phyloP scores from a whole-genome alignment of 2,888 invertebrate species.

The Blastobasis lacticolella region DNA sequence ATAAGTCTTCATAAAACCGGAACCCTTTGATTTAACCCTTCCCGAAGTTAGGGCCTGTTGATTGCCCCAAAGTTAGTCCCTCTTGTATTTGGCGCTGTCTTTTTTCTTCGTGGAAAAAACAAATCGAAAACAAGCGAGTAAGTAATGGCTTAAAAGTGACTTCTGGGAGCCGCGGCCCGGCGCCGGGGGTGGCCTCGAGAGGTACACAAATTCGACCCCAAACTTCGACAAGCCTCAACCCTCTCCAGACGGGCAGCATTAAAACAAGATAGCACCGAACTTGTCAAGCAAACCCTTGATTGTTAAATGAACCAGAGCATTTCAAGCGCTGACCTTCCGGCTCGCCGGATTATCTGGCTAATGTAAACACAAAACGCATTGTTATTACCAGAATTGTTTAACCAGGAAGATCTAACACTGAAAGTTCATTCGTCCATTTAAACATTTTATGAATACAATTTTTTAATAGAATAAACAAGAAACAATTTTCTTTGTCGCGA shows the following conservation, averaged over 20 bases:
- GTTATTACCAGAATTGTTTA: too few relatives aligned
- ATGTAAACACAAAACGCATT: too few relatives aligned
- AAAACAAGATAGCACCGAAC: not conserved
- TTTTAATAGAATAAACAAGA: too few relatives aligned
- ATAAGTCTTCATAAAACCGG: constrained; percentile 74
- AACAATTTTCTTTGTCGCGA: too few relatives aligned
- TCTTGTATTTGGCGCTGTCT: constrained; percentile 54
- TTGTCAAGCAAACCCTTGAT: not conserved
- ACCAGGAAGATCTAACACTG: too few relatives aligned
- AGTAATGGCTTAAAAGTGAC: constrained; percentile 66
- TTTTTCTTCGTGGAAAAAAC: constrained; percentile 57
- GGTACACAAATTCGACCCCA: not conserved
- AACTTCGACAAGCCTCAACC: not conserved
- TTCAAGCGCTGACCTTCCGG: too few relatives aligned
- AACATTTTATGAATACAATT: too few relatives aligned
- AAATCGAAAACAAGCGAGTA: constrained; percentile 67
- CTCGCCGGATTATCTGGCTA: too few relatives aligned
- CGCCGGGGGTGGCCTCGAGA: constrained; percentile 4
- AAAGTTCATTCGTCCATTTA: too few relatives aligned
- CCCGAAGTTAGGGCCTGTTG: constrained; percentile 61
- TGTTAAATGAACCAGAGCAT: too few relatives aligned
- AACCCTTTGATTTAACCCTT: constrained; percentile 74
- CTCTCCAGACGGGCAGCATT: not conserved
- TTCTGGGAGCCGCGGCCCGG: constrained; percentile 41
- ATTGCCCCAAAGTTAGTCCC: constrained; percentile 68